A percentile compares a stretch with the other conserved stretches of the same genome.
These are phyloP conservation scores for Sprattus sprattus DNA, from an alignment of 2,113 vertebrate species.

Conservation along the genomic window DNA sequence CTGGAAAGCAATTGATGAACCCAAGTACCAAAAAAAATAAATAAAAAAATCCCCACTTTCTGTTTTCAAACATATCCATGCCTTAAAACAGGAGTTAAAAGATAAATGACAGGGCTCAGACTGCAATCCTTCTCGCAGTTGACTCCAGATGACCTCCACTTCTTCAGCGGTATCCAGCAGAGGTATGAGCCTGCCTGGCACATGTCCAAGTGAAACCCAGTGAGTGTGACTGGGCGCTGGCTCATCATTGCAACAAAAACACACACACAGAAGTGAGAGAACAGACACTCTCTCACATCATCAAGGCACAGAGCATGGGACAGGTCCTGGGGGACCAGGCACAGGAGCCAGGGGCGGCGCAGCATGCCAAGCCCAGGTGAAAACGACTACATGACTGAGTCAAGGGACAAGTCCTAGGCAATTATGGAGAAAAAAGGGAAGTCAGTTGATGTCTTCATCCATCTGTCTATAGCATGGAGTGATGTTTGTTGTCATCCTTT, in stretches of 20 bases:
- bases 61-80: too few species aligned
- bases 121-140: neutral
- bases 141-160: neutral
- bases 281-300: too few species aligned
- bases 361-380: neutral
- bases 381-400: neutral
- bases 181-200: neutral
- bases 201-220: neutral
- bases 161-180: neutral
- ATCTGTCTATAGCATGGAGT: too few species aligned
- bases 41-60: too few species aligned
- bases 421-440: too few species aligned
- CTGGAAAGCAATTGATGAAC: neutral
- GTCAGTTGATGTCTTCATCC: neutral
- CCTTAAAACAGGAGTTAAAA: too few species aligned
- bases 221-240: neutral
- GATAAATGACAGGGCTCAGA: too few species aligned
- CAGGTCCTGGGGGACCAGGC: neutral
- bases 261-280: too few species aligned
- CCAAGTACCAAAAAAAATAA: neutral
- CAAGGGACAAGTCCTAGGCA: too few species aligned
- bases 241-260: neutral
- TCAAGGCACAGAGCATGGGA: too few species aligned
- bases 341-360: neutral
- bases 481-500: neutral